Evolutionary conservation across 2,888 invertebrate genomes (phyloP).

Genomic region (Kryphioiulus occultus): DNA sequence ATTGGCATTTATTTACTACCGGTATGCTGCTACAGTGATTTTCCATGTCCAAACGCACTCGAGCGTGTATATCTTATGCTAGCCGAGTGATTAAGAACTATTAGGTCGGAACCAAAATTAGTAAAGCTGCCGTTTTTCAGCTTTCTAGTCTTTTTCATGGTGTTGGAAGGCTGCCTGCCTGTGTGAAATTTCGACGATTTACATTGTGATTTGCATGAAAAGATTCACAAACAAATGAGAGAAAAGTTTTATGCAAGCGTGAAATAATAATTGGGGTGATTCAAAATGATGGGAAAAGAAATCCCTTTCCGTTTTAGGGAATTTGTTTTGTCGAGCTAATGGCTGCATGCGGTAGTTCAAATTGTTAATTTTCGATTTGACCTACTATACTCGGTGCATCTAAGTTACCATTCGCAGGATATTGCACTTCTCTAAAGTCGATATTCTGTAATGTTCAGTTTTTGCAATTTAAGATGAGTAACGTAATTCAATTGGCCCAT

Average conservation of each 20-base stretch:
- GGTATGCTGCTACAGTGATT: neutral
- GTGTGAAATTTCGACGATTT: neutral
- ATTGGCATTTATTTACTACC: neutral
- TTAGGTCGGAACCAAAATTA: neutral
- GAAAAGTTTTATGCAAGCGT: neutral
- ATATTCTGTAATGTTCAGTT: too few species aligned
- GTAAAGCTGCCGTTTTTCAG: conserved; percentile 18
- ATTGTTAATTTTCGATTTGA: neutral
- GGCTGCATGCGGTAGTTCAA: too few species aligned
- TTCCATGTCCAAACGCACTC: neutral
- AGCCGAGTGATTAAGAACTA: neutral
- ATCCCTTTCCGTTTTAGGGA: neutral
- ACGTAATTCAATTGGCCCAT: too few species aligned
- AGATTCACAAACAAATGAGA: conserved; percentile 4
- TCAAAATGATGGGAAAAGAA: conserved; percentile 2
- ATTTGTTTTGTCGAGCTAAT: neutral
- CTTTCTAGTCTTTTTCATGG: neutral
- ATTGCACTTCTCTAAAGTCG: too few species aligned
- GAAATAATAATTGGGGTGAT: conserved; percentile 20
- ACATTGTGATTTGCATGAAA: neutral
- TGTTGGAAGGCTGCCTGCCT: neutral
- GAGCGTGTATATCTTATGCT: neutral
- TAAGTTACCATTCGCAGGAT: too few species aligned
- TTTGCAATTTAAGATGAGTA: too few species aligned
- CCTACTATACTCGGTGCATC: too few species aligned